Base-by-base conservation (phyloP, 2,888 invertebrate genomes). In the Platycheirus albimanus region DNA sequence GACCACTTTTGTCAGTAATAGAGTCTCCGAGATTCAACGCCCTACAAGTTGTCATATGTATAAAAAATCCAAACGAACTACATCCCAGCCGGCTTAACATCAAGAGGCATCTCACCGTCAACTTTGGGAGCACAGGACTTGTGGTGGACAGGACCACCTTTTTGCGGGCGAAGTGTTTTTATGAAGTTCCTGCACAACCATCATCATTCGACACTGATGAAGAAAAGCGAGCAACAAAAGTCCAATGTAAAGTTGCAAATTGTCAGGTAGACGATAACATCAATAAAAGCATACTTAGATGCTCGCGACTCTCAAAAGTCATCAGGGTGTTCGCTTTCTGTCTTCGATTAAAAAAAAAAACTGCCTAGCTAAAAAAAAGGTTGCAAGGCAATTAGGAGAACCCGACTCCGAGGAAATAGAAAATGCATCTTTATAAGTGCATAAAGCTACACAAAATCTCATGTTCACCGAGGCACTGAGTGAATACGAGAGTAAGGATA, bases 81-180 rank as follows among this genome's bases (percentile, higher is more conserved):
- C 1, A 64, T 49, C 36, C 47, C 45, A 13, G 49, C 36, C 11
- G 63, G 36, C 36, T 24, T 64, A 15, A 49, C 64, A 36, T 49
- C 47, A 1, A 30, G 47, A 36, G 47, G 47, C 8, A 10, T 36
- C 8, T 8, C 47, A 10, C 61, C 61, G 2, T 45, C 45, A 5
- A 6, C n/a, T 0, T n/a, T 61, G 20, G 30, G n/a, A 61, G 15
- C 61, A 13, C 45, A 61, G 13, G 43, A 61, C 4, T 1, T 45
- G n/a, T 61, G 61, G 61, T 61, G 61, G 61, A 45, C 1, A 30
- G 45, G 45, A 1, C 45, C 45, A 15, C 13, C 7, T 61, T 61
- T 11, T 6, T 45, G 19, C 24, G 58, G n/a, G n/a, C 8, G 3
- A 20, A 58, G 5, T 58, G 58, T 41, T 7, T 41, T 10, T 61